These are phyloP conservation scores for Empidonax alnorum DNA, from an alignment of 2,113 vertebrate genomes.

Conservation along the genomic window DNA sequence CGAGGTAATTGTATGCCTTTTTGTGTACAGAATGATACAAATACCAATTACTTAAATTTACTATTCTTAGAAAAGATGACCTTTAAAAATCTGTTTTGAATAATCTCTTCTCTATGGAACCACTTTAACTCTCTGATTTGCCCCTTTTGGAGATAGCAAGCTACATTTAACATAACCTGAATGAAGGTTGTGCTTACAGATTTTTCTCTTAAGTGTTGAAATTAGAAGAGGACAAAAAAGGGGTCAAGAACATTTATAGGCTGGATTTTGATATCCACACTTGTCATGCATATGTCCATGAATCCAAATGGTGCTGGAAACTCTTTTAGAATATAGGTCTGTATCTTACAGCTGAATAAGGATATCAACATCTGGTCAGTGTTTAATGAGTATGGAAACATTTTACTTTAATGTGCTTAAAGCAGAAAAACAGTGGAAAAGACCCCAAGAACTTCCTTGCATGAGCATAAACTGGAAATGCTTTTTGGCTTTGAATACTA, in stretches of 20 bases:
- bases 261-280: neutral
- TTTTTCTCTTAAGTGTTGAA: neutral
- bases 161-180: neutral
- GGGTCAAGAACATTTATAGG: neutral
- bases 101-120: neutral
- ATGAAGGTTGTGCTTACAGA: neutral
- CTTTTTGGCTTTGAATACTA: neutral
- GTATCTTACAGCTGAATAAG: neutral
- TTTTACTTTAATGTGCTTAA: neutral
- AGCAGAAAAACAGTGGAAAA: neutral
- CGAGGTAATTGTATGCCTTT: neutral
- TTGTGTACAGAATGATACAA: neutral
- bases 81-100: neutral
- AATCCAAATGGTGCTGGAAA: neutral
- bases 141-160: neutral
- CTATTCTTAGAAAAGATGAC: neutral
- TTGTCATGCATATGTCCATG: neutral
- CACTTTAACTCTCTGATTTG: neutral
- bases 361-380: neutral
- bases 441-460: neutral
- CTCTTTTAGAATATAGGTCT: neutral
- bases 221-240: neutral
- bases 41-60: neutral
- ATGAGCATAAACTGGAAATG: neutral
- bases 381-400: neutral